Conservation (phyloP, 64 coral and sea anemone species). For the Pocillopora damicornis region DNA sequence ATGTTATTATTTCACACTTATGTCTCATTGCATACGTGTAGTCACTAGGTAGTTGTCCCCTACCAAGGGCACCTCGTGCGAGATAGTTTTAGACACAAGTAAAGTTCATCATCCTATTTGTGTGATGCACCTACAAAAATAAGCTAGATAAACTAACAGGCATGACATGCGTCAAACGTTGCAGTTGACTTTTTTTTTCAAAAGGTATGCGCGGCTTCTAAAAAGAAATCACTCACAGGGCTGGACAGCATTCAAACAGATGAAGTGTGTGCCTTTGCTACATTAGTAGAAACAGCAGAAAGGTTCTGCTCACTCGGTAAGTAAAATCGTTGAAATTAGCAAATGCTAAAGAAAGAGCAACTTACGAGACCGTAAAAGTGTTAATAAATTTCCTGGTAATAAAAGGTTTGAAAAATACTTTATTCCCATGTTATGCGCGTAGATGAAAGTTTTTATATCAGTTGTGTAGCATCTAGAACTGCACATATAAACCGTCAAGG, state of each 20-base stretch:
- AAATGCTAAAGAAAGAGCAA: slow-evolving; percentile 13
- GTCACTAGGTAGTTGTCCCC: background rate
- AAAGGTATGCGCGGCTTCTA: slow-evolving; percentile 54
- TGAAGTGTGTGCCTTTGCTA: slow-evolving; percentile 34
- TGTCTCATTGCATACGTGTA: background rate
- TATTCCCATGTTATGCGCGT: slow-evolving; percentile 6
- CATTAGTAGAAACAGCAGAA: slow-evolving; percentile 22
- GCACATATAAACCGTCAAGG: background rate
- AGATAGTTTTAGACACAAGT: background rate
- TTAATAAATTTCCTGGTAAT: slow-evolving; percentile 13
- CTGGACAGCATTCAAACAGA: slow-evolving; percentile 53
- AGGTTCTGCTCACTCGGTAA: background rate
- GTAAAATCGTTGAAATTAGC: background rate
- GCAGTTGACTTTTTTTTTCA: background rate
- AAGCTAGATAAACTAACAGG: background rate
- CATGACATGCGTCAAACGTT: background rate
- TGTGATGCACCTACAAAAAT: background rate
- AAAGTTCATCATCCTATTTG: slow-evolving; percentile 1
- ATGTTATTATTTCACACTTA: background rate
- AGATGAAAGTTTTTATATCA: background rate
- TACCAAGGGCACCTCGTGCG: background rate
- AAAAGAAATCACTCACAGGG: slow-evolving; percentile 49
- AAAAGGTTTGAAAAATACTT: slow-evolving; percentile 12
- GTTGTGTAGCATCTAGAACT: background rate
- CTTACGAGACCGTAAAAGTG: background rate